These are phyloP conservation scores for Tenebrosternarchus preto DNA, from an alignment of 2,113 vertebrate species.

Conservation along the genomic window DNA sequence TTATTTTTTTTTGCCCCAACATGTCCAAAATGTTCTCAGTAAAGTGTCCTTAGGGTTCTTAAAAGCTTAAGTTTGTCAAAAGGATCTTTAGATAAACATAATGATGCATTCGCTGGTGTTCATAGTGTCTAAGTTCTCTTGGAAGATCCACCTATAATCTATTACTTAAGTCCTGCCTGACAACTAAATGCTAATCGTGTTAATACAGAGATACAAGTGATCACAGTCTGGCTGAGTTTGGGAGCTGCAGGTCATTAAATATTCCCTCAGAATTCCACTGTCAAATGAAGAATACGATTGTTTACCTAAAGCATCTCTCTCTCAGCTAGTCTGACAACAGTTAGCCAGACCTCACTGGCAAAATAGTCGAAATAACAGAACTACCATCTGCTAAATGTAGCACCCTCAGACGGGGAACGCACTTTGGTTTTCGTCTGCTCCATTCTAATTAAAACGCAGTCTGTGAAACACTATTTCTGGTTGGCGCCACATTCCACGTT, in stretches of 20 bases:
- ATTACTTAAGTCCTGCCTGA: too few species aligned
- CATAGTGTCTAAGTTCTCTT: too few species aligned
- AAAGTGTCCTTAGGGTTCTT: too few species aligned
- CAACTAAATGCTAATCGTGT: too few species aligned
- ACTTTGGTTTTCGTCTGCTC: neutral
- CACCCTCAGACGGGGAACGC: neutral
- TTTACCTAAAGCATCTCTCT: neutral
- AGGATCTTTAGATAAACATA: too few species aligned
- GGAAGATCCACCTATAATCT: too few species aligned
- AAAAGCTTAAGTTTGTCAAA: too few species aligned
- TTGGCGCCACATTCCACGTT: conserved; percentile 24
- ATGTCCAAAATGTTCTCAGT: neutral
- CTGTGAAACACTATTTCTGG: neutral
- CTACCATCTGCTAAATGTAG: conserved; percentile 27
- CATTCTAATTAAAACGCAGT: conserved; percentile 20
- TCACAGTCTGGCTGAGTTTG: neutral
- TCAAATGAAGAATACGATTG: neutral
- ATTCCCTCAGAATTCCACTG: neutral
- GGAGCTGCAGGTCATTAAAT: too few species aligned
- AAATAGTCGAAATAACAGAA: neutral
- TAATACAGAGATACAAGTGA: neutral
- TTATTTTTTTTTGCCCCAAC: neutral
- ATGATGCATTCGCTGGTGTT: too few species aligned
- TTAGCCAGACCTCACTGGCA: neutral
- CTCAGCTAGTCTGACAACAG: neutral